phyloP scores from a whole-genome alignment of 1,140 invertebrate species.

The Acromyrmex charruanus region DNA sequence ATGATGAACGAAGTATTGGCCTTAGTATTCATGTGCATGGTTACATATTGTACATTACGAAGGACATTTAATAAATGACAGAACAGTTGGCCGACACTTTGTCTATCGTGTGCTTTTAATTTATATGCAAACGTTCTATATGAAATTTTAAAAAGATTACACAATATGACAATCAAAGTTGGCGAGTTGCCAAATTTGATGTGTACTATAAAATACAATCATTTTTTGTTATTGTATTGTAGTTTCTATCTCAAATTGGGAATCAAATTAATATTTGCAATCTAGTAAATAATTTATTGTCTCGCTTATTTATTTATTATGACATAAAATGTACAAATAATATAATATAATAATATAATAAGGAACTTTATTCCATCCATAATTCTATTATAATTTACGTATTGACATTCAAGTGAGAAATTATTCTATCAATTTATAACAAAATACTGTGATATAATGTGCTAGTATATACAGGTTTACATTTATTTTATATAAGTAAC shows the following conservation, averaged over 20 bases:
- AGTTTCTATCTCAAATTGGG: neutral
- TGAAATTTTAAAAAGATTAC: constrained; percentile 5
- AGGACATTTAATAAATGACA: too few relatives aligned
- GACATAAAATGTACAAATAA: constrained; percentile 25
- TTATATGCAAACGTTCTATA: neutral
- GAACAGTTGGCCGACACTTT: too few relatives aligned
- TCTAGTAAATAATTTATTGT: constrained; percentile 3
- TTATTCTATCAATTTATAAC: constrained; percentile 8
- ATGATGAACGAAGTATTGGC: too few relatives aligned
- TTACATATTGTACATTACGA: too few relatives aligned
- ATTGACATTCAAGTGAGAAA: neutral
- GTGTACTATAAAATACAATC: neutral
- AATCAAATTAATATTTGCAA: neutral
- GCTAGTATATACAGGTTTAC: constrained; percentile 2
- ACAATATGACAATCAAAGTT: neutral
- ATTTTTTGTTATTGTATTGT: neutral
- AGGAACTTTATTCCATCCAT: constrained; percentile 51
- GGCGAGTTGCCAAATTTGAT: neutral
- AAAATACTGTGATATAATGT: neutral
- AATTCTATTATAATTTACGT: constrained; percentile 28
- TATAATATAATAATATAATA: constrained; percentile 10
- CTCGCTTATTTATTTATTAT: neutral
- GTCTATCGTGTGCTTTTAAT: neutral
- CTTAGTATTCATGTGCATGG: too few relatives aligned
- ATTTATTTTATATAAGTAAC: constrained; percentile 57